Percentiles rank a stretch among this genome's conserved stretches.
phyloP scores from a whole-genome alignment of 1,140 invertebrate species.

The Drosophila saltans region DNA sequence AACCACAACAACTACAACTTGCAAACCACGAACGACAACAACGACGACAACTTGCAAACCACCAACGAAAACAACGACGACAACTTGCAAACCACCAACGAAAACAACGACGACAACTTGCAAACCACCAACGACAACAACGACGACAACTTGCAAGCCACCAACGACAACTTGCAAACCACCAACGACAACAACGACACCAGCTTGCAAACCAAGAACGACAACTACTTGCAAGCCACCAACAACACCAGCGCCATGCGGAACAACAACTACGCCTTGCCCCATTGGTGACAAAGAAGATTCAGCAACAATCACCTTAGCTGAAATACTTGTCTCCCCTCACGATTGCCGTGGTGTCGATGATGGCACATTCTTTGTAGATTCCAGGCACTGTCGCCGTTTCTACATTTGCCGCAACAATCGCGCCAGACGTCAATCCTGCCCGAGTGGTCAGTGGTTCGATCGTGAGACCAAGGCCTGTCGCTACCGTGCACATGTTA shows the following conservation, averaged over 20 bases:
- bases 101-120: no score
- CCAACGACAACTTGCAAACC: background rate
- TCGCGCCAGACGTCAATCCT: conserved; percentile 38
- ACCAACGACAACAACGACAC: background rate
- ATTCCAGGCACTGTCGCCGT: conserved; percentile 51
- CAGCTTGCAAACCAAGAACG: conserved; percentile 6
- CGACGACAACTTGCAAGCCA: background rate
- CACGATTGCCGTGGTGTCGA: conserved; percentile 43
- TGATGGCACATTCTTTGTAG: conserved; percentile 42
- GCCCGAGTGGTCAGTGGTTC: conserved; percentile 52
- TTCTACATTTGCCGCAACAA: conserved; percentile 51
- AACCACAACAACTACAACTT: background rate
- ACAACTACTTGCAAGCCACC: conserved; percentile 18
- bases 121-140: background rate
- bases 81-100: background rate
- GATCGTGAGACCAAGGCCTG: conserved; percentile 46
- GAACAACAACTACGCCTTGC: background rate
- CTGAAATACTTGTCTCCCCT: conserved; percentile 10
- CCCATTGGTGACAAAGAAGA: background rate
- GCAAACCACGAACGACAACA: background rate
- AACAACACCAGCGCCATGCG: background rate
- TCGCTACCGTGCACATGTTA: background rate
- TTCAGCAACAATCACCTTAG: background rate
- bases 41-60: conserved; percentile 1
- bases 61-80: background rate